phyloP scores from a whole-genome alignment of 2,113 vertebrate genomes.

The Lethenteron reissneri region DNA sequence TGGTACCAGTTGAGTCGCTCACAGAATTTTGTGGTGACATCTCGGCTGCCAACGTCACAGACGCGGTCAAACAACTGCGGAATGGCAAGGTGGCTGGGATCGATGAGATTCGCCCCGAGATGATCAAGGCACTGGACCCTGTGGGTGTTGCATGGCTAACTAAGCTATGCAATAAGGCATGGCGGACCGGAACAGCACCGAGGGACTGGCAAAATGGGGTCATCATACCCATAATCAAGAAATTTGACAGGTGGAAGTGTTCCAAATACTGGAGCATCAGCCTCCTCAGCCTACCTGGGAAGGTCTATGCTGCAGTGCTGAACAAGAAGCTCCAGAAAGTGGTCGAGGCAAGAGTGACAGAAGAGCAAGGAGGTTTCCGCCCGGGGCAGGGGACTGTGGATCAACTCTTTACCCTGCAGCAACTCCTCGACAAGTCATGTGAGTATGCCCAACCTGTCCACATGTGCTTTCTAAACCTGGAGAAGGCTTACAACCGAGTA shows the following conservation, averaged over 20 bases:
- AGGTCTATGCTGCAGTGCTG: neutral
- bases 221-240: neutral
- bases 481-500: conserved; percentile 2
- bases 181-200: neutral
- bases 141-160: conserved; percentile 3
- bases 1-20: neutral
- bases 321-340: neutral
- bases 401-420: conserved; percentile 6
- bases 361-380: neutral
- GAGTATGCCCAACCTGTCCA: neutral
- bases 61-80: neutral
- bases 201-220: neutral
- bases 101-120: conserved; percentile 2
- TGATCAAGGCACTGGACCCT: neutral
- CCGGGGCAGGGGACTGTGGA: conserved; percentile 1
- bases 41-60: conserved; percentile 3
- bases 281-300: conserved; percentile 3
- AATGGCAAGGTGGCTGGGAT: neutral
- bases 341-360: neutral
- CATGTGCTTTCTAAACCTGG: conserved; percentile 5
- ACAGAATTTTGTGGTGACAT: neutral
- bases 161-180: neutral
- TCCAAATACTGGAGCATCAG: conserved; percentile 5
- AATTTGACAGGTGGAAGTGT: neutral
- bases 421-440: neutral